Evolutionary conservation across 2,797 vertebrate genomes (phyloP).

Genomic region (Todus mexicanus): DNA sequence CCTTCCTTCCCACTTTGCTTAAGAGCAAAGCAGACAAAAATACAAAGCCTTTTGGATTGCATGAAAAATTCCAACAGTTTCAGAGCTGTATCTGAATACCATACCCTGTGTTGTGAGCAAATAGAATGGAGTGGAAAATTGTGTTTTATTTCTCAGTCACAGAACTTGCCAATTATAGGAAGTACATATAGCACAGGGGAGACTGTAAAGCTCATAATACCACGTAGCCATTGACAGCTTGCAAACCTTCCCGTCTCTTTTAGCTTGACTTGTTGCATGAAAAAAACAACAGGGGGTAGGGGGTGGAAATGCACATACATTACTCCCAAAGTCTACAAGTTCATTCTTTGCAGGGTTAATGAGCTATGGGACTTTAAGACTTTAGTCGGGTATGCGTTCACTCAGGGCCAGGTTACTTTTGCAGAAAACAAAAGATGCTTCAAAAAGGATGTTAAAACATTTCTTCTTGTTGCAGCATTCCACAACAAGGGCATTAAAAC

Average conservation of each 20-base stretch:
- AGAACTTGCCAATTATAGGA: neutral
- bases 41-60: neutral
- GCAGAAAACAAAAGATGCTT: neutral
- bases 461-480: neutral
- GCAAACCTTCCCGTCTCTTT: neutral
- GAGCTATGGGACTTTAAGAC: neutral
- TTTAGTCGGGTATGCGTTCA: neutral
- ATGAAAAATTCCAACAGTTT: neutral
- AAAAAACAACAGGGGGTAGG: neutral
- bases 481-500: neutral
- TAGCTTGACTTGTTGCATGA: neutral
- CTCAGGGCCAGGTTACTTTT: neutral
- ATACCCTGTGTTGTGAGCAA: neutral
- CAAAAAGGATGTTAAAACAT: neutral
- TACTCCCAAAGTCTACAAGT: neutral
- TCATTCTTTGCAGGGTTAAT: neutral
- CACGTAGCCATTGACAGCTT: neutral
- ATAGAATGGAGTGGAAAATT: neutral
- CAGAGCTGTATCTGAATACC: neutral
- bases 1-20: neutral
- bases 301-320: neutral
- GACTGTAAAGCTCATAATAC: neutral
- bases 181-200: neutral
- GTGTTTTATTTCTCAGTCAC: neutral
- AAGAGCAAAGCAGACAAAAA: conserved; percentile 4